These are phyloP conservation scores for Platypus cylindrus DNA, from an alignment of 2,888 invertebrate species.

Conservation along the genomic window DNA sequence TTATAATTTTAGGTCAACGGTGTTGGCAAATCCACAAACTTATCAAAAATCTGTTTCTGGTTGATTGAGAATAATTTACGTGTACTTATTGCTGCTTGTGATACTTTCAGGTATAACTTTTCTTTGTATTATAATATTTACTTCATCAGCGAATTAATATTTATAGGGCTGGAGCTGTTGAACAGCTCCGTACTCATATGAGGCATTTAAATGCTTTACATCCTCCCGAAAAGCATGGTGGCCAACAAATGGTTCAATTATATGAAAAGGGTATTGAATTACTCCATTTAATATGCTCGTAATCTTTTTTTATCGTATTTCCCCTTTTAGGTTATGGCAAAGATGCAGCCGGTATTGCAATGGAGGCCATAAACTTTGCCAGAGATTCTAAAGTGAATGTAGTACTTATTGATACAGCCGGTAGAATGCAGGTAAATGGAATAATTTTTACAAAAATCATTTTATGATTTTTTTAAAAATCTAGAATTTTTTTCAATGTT, in stretches of 20 bases:
- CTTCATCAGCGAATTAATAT: background rate
- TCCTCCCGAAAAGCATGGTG: conserved; percentile 59
- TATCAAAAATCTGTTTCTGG: conserved; percentile 99
- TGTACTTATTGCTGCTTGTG: conserved; percentile 96
- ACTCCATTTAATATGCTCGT: background rate
- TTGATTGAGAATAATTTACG: conserved; percentile 92
- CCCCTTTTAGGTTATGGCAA: conserved; percentile 64
- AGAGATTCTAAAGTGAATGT: conserved; percentile 73
- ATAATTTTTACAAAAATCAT: background rate
- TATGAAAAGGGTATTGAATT: conserved; percentile 65
- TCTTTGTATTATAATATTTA: background rate
- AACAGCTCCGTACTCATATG: conserved; percentile 91
- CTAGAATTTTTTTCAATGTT: background rate
- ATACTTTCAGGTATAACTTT: conserved; percentile 67
- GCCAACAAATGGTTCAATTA: conserved; percentile 75
- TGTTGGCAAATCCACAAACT: conserved; percentile 96
- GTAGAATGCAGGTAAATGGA: conserved; percentile 75
- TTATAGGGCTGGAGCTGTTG: conserved; percentile 89
- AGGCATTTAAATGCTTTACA: conserved; percentile 88
- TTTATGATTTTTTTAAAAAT: background rate
- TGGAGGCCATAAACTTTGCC: conserved; percentile 90
- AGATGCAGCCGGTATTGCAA: conserved; percentile 96
- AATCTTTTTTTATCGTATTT: conserved; percentile 30
- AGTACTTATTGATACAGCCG: conserved; percentile 96
- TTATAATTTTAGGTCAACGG: conserved; percentile 53